Conservation (phyloP, 2,113 vertebrate species). For the Cavia aperea region DNA sequence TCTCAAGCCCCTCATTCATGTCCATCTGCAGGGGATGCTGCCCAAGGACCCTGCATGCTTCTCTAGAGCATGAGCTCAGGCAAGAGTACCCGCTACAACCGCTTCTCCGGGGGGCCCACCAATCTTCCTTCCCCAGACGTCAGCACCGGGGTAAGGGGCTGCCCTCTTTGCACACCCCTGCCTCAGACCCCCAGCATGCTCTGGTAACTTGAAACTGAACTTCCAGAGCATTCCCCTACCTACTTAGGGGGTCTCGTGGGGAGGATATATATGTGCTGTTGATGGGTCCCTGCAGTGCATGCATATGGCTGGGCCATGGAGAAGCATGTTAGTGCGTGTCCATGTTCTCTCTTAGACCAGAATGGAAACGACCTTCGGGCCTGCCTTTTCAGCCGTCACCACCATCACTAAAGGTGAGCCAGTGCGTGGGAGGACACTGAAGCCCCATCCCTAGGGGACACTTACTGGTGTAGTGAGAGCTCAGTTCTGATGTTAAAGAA, state of each 20-base stretch:
- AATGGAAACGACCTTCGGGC: conserved; percentile 95
- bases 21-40: conserved; percentile 68
- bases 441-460: neutral
- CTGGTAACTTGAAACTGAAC: neutral
- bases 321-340: neutral
- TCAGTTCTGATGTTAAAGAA: neutral
- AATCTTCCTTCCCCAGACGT: conserved; percentile 75
- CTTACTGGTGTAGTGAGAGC: neutral
- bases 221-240: neutral
- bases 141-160: conserved; percentile 78
- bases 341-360: conserved; percentile 77
- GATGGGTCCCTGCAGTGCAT: rapidly evolving
- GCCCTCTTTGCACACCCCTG: neutral
- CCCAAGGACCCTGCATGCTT: conserved; percentile 66
- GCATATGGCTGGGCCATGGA: rapidly evolving
- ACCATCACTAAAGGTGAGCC: conserved; percentile 90
- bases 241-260: neutral
- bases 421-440: neutral
- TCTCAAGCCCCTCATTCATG: neutral
- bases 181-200: neutral
- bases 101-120: conserved; percentile 78
- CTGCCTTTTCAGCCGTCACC: conserved; percentile 88
- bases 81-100: conserved; percentile 79
- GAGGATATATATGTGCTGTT: neutral
- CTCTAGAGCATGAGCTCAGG: conserved; percentile 85